Evolutionary conservation across 2,888 invertebrate species (phyloP).

Genomic region (Acanthosepion esculentum): DNA sequence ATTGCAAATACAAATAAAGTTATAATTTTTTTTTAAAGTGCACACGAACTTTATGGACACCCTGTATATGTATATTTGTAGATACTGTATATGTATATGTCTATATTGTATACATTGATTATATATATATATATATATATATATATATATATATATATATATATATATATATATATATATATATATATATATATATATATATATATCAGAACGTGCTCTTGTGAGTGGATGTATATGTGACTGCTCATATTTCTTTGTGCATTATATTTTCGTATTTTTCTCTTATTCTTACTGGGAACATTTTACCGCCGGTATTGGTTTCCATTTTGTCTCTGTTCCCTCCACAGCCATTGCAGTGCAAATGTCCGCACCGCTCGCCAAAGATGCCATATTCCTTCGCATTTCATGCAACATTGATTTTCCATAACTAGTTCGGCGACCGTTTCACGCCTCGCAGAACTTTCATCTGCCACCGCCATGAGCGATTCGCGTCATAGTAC

Average conservation of each 20-base stretch:
- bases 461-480: neutral
- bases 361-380: neutral
- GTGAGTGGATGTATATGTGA: neutral
- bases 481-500: neutral
- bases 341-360: neutral
- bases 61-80: no score
- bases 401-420: neutral
- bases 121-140: neutral
- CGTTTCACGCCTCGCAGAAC: constrained; percentile 33
- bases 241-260: neutral
- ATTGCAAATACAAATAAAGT: no score
- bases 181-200: neutral
- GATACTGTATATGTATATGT: neutral
- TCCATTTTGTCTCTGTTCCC: neutral
- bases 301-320: neutral
- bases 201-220: neutral
- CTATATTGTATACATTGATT: neutral
- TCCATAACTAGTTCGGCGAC: neutral
- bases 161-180: neutral
- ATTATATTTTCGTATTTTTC: neutral
- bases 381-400: neutral
- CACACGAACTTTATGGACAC: no score
- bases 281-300: neutral
- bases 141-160: neutral
- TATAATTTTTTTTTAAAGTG: no score